phyloP scores from a whole-genome alignment of 2,888 invertebrate species.

The Agrochola macilenta region DNA sequence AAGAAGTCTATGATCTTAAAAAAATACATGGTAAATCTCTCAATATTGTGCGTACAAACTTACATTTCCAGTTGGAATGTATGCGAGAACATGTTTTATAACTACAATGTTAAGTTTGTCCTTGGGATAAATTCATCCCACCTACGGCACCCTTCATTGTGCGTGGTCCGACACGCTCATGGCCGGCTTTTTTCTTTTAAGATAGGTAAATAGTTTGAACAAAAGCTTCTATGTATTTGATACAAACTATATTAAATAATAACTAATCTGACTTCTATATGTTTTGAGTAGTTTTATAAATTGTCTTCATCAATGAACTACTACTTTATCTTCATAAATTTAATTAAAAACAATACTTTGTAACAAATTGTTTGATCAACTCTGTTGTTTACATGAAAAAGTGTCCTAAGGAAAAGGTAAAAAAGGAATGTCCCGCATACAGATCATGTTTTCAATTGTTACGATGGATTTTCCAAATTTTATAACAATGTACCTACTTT shows the following conservation, averaged over 20 bases:
- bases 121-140: too few relatives aligned
- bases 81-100: too few relatives aligned
- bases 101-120: too few relatives aligned
- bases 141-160: too few relatives aligned
- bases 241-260: not conserved
- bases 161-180: too few relatives aligned
- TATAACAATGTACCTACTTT: too few relatives aligned
- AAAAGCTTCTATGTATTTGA: not conserved
- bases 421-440: not conserved
- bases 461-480: not conserved
- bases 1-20: too few relatives aligned
- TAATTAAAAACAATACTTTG: not conserved
- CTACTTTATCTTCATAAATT: not conserved
- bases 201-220: not conserved
- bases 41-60: too few relatives aligned
- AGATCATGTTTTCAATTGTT: not conserved
- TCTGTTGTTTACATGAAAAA: not conserved
- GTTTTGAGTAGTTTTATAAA: not conserved
- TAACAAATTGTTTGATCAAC: not conserved
- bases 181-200: not conserved
- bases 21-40: too few relatives aligned
- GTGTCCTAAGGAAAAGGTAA: too few relatives aligned
- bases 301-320: not conserved
- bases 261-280: not conserved
- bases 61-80: too few relatives aligned